phyloP scores from a whole-genome alignment of 2,113 vertebrate species.

The Hippocampus guttulatus region DNA sequence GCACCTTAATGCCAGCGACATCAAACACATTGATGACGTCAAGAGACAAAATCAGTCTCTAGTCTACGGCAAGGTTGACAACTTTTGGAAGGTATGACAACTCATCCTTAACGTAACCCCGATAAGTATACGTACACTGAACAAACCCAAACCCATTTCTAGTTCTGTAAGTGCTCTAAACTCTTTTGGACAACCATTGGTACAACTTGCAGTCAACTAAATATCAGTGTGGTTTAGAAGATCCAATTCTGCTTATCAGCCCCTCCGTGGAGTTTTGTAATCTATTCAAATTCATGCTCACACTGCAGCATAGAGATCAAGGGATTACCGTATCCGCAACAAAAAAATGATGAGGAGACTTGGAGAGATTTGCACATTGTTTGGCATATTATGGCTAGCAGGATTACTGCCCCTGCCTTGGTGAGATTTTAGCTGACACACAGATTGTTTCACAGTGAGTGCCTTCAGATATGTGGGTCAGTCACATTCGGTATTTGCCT shows the following conservation, averaged over 20 bases:
- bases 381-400: conserved; percentile 27
- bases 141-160: conserved; percentile 11
- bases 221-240: conserved; percentile 31
- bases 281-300: conserved; percentile 57
- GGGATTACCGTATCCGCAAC: conserved; percentile 55
- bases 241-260: conserved; percentile 44
- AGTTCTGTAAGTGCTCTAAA: conserved; percentile 19
- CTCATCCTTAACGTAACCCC: neutral
- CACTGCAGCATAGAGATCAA: conserved; percentile 43
- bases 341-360: conserved; percentile 43
- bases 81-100: conserved; percentile 93
- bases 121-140: neutral
- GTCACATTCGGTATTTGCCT: neutral
- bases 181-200: conserved; percentile 46
- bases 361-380: conserved; percentile 46
- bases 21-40: conserved; percentile 91
- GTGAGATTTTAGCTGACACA: conserved; percentile 35
- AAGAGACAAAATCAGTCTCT: conserved; percentile 98
- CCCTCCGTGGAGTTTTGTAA: conserved; percentile 31
- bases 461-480: neutral
- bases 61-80: conserved; percentile 97
- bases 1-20: conserved; percentile 95
- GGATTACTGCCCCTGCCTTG: conserved; percentile 44
- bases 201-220: conserved; percentile 39
- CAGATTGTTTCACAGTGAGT: conserved; percentile 24